Percentiles rank a stretch among this genome's conserved stretches.
Evolutionary conservation across 1,140 invertebrate genomes (phyloP).

Genomic region (Drosophila lini): DNA sequence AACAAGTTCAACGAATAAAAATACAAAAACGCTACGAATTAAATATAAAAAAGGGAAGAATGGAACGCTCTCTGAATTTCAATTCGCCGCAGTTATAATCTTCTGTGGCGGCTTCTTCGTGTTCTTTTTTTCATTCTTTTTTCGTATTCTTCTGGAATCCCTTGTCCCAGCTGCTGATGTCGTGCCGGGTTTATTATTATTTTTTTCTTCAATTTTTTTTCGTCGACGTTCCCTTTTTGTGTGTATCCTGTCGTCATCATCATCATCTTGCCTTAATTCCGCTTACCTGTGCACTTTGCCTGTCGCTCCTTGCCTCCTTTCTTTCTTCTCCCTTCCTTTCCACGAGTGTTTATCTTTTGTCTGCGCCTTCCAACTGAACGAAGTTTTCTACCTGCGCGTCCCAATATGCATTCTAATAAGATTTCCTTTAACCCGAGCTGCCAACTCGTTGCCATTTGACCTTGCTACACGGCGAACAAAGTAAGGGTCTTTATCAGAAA

Average conservation of each 20-base stretch:
- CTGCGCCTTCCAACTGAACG: constrained; percentile 25
- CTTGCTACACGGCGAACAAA: constrained; percentile 4
- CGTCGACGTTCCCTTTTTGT: constrained; percentile 25
- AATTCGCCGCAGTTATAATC: constrained; percentile 43
- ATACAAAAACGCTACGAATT: constrained; percentile 10
- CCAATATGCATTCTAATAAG: constrained; percentile 73
- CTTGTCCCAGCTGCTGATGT: constrained; percentile 40
- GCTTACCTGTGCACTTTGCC: constrained; percentile 70
- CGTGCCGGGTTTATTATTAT: constrained; percentile 34
- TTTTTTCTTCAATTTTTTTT: constrained; percentile 37
- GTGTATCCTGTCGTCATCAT: constrained; percentile 73
- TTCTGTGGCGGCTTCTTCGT: constrained; percentile 1
- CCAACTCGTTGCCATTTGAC: constrained; percentile 51
- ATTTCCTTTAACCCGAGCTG: constrained; percentile 55
- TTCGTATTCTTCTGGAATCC: constrained; percentile 25
- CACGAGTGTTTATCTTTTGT: constrained; percentile 11
- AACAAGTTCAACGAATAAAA: constrained; percentile 11
- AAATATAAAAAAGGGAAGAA: constrained; percentile 12
- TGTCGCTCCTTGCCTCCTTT: constrained; percentile 28
- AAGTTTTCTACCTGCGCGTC: constrained; percentile 64
- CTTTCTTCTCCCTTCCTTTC: background rate
- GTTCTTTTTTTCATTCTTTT: background rate
- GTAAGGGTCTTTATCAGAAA: rapidly evolving
- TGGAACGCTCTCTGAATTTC: constrained; percentile 61
- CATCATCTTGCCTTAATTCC: constrained; percentile 53